Evolutionary conservation across 2,797 vertebrate genomes (phyloP).

Genomic region (Mareca strepera): DNA sequence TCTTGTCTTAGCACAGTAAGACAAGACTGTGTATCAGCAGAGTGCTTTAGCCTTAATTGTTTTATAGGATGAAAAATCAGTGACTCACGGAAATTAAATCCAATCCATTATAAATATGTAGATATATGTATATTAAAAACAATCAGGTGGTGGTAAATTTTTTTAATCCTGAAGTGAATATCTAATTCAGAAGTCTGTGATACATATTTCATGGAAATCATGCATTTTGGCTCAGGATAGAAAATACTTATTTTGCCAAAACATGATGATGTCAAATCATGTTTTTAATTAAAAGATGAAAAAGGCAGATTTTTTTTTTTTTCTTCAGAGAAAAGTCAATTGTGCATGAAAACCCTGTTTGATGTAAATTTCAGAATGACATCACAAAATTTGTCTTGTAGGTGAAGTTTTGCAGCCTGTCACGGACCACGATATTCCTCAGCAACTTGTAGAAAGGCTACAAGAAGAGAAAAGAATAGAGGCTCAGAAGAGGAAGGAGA

Average conservation of each 20-base stretch:
- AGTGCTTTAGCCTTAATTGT: background rate
- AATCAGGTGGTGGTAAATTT: background rate
- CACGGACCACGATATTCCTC: constrained; percentile 96
- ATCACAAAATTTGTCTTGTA: constrained; percentile 55
- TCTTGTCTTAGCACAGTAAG: background rate
- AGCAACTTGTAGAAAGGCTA: constrained; percentile 95
- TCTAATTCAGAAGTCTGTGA: background rate
- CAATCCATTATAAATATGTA: background rate
- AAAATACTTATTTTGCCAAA: background rate
- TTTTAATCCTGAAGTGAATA: background rate
- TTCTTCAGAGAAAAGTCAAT: background rate
- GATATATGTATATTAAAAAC: background rate
- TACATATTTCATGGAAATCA: background rate
- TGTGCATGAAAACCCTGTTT: background rate
- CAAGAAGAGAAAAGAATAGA: constrained; percentile 98
- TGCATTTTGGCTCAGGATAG: background rate
- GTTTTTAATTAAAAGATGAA: constrained; percentile 1
- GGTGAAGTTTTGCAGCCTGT: constrained; percentile 96
- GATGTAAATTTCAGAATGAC: background rate
- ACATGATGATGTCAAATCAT: background rate
- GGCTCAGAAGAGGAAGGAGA: constrained; percentile 98
- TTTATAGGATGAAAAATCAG: background rate
- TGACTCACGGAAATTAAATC: background rate
- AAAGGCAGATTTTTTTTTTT: background rate
- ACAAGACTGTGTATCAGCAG: background rate